Percentiles rank a stretch among this genome's conserved stretches.
phyloP scores from a whole-genome alignment of 2,797 vertebrate genomes.

The Falco berigora region DNA sequence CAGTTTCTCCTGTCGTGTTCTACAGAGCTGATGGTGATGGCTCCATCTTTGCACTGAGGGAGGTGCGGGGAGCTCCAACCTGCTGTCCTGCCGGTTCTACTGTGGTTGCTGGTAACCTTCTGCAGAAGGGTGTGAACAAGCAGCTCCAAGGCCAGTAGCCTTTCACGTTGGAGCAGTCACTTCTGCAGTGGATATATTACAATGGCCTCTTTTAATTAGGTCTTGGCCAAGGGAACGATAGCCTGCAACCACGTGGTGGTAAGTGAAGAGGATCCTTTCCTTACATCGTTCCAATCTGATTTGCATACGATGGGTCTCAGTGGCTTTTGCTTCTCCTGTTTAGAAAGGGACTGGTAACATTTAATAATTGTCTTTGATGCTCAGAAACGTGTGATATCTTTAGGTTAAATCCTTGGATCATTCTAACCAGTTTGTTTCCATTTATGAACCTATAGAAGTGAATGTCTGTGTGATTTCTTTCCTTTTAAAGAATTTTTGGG shows the following conservation, averaged over 20 bases:
- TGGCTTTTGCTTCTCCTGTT: background rate
- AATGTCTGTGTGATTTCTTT: background rate
- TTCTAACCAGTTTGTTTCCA: background rate
- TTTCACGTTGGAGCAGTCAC: background rate
- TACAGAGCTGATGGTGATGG: background rate
- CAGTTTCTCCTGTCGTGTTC: fast-evolving
- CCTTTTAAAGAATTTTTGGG: background rate
- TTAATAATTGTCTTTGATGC: background rate
- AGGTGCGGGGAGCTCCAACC: background rate
- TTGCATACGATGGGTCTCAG: background rate
- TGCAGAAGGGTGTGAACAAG: background rate
- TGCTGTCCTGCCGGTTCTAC: background rate
- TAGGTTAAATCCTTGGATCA: background rate
- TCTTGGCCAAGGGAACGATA: background rate
- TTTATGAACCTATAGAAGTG: background rate
- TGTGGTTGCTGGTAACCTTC: background rate
- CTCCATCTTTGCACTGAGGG: background rate
- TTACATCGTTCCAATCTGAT: background rate
- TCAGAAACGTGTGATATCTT: background rate
- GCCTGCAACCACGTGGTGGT: background rate
- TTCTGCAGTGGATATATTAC: background rate
- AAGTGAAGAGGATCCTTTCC: background rate
- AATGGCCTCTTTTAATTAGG: background rate
- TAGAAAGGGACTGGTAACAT: background rate
- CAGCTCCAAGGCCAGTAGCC: background rate